A percentile compares a stretch with the other conserved stretches of the same genome.
phyloP scores from a whole-genome alignment of 2,797 vertebrate genomes.

The Leptatherina wallacei region DNA sequence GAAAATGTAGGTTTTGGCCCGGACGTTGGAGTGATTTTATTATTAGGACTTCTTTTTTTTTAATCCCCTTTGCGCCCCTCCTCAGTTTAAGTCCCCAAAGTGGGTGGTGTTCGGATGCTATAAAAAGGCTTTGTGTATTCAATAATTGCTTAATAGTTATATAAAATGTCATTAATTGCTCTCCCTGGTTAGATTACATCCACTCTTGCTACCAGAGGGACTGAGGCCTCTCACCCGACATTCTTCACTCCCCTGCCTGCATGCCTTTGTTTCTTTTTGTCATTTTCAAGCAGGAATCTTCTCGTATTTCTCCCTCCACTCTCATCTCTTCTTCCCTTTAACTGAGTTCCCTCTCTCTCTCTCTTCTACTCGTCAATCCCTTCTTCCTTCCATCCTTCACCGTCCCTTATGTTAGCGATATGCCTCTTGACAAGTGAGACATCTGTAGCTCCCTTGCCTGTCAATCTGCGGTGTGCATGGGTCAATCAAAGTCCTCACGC shows the following conservation, averaged over 20 bases:
- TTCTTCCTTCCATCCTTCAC: constrained; percentile 35
- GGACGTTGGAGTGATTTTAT: constrained; percentile 66
- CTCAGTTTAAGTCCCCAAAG: constrained; percentile 74
- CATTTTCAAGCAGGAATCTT: constrained; percentile 19
- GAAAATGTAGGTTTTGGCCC: constrained; percentile 94
- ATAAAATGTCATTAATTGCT: constrained; percentile 86
- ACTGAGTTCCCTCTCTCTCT: neutral
- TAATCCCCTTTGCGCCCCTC: constrained; percentile 79
- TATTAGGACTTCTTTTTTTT: constrained; percentile 52
- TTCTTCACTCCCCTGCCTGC: constrained; percentile 33
- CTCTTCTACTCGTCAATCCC: constrained; percentile 27
- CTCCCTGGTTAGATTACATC: constrained; percentile 72
- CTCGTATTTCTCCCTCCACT: constrained; percentile 25
- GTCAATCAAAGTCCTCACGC: constrained; percentile 44
- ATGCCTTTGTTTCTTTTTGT: constrained; percentile 31
- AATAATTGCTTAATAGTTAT: constrained; percentile 86
- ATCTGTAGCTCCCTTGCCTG: constrained; percentile 49
- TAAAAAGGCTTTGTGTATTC: constrained; percentile 91
- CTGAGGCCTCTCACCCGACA: constrained; percentile 35
- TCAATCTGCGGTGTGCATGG: constrained; percentile 36
- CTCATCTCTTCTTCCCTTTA: constrained; percentile 3
- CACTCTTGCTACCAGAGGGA: constrained; percentile 59
- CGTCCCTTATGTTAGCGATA: constrained; percentile 48
- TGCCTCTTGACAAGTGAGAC: constrained; percentile 50
- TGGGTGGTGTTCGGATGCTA: constrained; percentile 79